Evolutionary conservation across 2,888 invertebrate species (phyloP).

Genomic region (Dynastes maya): DNA sequence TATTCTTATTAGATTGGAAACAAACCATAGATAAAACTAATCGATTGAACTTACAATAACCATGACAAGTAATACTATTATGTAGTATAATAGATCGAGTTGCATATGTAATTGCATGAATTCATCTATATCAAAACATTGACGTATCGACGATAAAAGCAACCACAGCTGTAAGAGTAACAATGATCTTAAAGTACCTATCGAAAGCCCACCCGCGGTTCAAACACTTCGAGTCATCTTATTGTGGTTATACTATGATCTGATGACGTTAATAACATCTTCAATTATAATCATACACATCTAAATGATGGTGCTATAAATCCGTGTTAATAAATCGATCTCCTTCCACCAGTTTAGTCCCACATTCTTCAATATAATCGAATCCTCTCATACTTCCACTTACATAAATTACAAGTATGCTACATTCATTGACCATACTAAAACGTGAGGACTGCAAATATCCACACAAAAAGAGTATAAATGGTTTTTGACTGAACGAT

Average conservation of each 20-base stretch:
- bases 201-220: background rate
- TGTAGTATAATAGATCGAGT: background rate
- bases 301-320: slow-evolving; percentile 4
- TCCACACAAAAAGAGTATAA: too few relatives aligned
- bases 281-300: background rate
- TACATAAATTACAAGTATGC: too few relatives aligned
- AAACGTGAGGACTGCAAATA: too few relatives aligned
- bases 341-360: background rate
- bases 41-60: too few relatives aligned
- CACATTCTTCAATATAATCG: slow-evolving; percentile 26
- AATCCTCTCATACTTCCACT: background rate
- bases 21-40: too few relatives aligned
- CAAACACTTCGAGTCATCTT: background rate
- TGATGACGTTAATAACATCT: background rate
- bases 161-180: background rate
- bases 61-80: too few relatives aligned
- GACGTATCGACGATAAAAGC: background rate
- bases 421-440: too few relatives aligned
- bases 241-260: background rate
- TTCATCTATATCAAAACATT: too few relatives aligned
- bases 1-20: too few relatives aligned
- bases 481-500: too few relatives aligned
- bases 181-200: background rate
- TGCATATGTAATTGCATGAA: slow-evolving; percentile 13
- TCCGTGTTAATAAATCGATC: slow-evolving; percentile 27